These are phyloP conservation scores for Agelaius tricolor DNA, from an alignment of 2,113 vertebrate species.

Conservation along the genomic window DNA sequence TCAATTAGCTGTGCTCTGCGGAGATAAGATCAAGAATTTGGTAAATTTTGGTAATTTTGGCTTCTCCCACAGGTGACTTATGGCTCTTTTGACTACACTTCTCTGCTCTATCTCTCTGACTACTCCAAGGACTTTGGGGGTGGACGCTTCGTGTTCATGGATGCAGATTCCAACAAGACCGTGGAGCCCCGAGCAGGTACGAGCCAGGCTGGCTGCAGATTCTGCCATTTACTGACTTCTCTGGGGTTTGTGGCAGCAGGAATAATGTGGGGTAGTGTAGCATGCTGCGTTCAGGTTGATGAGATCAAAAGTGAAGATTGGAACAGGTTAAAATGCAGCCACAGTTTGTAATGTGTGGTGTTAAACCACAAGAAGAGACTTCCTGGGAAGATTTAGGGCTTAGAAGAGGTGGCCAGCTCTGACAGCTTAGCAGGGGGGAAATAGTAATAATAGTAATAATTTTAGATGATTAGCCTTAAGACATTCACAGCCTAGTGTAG, in stretches of 20 bases:
- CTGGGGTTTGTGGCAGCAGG: neutral
- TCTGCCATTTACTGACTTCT: neutral
- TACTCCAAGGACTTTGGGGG: conserved; percentile 88
- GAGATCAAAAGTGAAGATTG: neutral
- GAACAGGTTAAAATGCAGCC: neutral
- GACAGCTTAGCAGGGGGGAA: neutral
- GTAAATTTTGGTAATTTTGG: neutral
- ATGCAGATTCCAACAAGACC: conserved; percentile 83
- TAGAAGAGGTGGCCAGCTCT: neutral
- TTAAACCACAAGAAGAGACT: neutral
- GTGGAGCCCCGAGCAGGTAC: conserved; percentile 91
- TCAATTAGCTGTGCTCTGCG: neutral
- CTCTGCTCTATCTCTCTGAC: conserved; percentile 92
- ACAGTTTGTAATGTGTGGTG: neutral
- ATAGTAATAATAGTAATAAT: neutral
- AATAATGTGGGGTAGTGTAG: neutral
- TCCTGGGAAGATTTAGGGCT: neutral
- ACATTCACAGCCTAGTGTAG: neutral
- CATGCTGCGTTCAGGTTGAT: neutral
- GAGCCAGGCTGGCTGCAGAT: neutral
- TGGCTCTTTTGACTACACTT: conserved; percentile 96
- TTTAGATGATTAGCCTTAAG: neutral
- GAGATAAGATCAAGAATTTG: neutral
- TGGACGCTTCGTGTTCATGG: conserved; percentile 92
- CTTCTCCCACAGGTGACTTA: conserved; percentile 85